phyloP scores from a whole-genome alignment of 1,140 invertebrate species.

The Hirudo medicinalis region DNA sequence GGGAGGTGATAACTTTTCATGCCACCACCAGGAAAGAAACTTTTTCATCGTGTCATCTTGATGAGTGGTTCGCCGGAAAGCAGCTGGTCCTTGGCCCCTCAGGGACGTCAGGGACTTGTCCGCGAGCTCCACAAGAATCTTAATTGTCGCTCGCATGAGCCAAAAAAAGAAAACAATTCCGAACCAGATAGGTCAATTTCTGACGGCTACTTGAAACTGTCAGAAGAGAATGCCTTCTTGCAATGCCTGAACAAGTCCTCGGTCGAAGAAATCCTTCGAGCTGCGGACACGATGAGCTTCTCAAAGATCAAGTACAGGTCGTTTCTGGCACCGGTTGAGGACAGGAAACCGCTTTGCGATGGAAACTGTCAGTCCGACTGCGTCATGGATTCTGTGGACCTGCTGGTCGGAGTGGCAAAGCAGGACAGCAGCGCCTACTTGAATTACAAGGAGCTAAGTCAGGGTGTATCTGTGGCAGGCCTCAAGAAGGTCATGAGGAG shows the following conservation, averaged over 20 bases:
- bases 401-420: slow-evolving; percentile 80
- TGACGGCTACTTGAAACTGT: too few species aligned
- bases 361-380: too few species aligned
- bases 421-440: slow-evolving; percentile 77
- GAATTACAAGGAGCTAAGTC: slow-evolving; percentile 73
- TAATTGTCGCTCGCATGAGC: slow-evolving; percentile 55
- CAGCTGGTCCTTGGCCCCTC: slow-evolving; percentile 73
- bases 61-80: slow-evolving; percentile 87
- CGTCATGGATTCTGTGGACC: slow-evolving; percentile 45
- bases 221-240: slow-evolving; percentile 46
- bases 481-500: slow-evolving; percentile 81
- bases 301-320: slow-evolving; percentile 54
- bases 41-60: slow-evolving; percentile 82
- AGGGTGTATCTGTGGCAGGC: slow-evolving; percentile 68
- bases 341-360: neutral
- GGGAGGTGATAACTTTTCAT: too few species aligned
- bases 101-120: slow-evolving; percentile 54
- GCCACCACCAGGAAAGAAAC: slow-evolving; percentile 50
- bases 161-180: neutral
- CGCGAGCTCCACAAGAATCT: slow-evolving; percentile 67
- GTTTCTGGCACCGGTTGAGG: neutral
- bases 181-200: too few species aligned
- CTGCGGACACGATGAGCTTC: slow-evolving; percentile 60
- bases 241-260: slow-evolving; percentile 68
- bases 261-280: slow-evolving; percentile 57